Evolutionary conservation across 92 coral and sea anemone genomes (phyloP).

Genomic region (Zoanthus sansibaricus): DNA sequence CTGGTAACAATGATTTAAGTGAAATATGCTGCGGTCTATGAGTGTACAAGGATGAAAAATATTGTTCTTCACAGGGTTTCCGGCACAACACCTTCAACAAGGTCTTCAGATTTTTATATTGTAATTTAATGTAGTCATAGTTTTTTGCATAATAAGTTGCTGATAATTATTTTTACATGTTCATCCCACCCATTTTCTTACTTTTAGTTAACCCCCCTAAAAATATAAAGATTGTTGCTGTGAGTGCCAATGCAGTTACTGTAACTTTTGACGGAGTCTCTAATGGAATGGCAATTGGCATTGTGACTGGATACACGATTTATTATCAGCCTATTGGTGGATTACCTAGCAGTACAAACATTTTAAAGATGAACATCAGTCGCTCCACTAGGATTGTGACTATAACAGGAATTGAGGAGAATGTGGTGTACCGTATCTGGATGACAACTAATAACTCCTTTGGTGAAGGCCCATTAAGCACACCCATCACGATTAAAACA

Average conservation of each 20-base stretch:
- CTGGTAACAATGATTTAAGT: too few relatives aligned
- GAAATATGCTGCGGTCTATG: too few relatives aligned
- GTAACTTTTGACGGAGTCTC: background rate
- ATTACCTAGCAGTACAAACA: background rate
- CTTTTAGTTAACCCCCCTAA: background rate
- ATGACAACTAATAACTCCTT: background rate
- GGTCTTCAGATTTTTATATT: too few relatives aligned
- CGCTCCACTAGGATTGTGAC: background rate
- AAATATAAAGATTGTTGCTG: background rate
- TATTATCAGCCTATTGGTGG: background rate
- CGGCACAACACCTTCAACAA: too few relatives aligned
- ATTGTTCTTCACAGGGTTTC: too few relatives aligned
- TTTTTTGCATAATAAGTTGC: too few relatives aligned
- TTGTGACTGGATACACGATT: background rate
- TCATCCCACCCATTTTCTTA: too few relatives aligned
- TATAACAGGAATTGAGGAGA: background rate
- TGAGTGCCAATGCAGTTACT: background rate
- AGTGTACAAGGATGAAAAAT: too few relatives aligned
- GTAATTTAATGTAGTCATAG: too few relatives aligned
- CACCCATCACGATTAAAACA: background rate
- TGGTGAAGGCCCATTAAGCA: constrained; percentile 1
- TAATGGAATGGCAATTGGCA: background rate
- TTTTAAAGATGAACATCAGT: background rate
- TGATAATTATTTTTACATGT: too few relatives aligned
- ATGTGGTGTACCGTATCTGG: background rate